Evolutionary conservation across 2,797 vertebrate species (phyloP), one percentile per base, ranked within the genome.

Genomic region (Telmatherina bonti): DNA sequence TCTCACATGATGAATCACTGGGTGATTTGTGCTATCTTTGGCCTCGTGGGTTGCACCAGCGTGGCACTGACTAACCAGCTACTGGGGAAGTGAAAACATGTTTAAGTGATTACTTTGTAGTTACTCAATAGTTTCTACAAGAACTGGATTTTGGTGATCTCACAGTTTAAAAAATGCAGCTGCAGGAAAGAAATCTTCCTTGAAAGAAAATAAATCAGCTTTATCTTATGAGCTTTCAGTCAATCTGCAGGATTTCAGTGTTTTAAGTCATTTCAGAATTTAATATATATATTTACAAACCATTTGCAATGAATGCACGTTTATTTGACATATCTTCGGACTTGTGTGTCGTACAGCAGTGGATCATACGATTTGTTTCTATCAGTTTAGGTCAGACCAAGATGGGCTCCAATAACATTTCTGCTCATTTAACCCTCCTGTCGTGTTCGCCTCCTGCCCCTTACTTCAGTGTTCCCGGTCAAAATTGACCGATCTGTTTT

Each of bases 91-190:
- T 35, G 89, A 92, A 88, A 91, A 53, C 59, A 81, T 72, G 77
- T 82, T 87, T 57, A 81, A 70, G 82, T 75, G 64, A 47, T 63
- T 56, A 63, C 83, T 77, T 47, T 60, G 52, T 47, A 33, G 53
- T 93, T 91, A 36, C 87, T 70, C 91, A 92, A 91, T 78, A 86
- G 74, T 79, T 79, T 79, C 77, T 88, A 85, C 76, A 85, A 83
- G 29, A 77, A 53, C 74, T 33, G 5, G 49, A 27, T 38, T 89
- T 83, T 92, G 91, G 91, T 91, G 90, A 92, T 56, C 68, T 77
- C 70, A 81, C 81, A 81, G 7, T 87, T 87, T 47, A 78, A 79
- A 88, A 89, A 81, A 70, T 72, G 82, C 82, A 77, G 53, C 51
- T 82, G 67, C 67, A 75, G 56, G 76, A 82, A 81, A 84, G 85